Evolutionary conservation across 2,888 invertebrate species (phyloP).

Genomic region (Pheosia gnoma): DNA sequence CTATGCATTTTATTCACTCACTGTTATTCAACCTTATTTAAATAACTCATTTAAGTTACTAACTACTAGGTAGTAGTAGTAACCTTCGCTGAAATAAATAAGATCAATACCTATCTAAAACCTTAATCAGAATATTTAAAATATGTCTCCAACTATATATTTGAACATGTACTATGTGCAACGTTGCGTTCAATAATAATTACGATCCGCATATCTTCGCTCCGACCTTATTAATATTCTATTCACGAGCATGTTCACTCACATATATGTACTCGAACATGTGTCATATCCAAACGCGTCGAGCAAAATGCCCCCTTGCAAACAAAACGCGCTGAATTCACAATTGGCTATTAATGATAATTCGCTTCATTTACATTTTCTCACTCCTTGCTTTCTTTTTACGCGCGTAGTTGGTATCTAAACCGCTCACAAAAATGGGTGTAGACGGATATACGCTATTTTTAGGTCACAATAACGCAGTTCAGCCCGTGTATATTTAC

Average conservation of each 20-base stretch:
- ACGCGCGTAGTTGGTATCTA: conserved; percentile 34
- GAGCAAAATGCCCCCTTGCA: conserved; percentile 48
- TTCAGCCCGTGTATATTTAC: conserved; percentile 44
- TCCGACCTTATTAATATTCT: conserved; percentile 53
- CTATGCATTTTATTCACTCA: too few species aligned
- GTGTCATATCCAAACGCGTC: conserved; percentile 77
- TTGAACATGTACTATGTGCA: conserved; percentile 3
- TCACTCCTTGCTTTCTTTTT: conserved; percentile 44
- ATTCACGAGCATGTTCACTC: conserved; percentile 48
- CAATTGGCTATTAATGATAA: conserved; percentile 74
- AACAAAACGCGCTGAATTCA: conserved; percentile 63
- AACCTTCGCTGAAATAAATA: too few species aligned
- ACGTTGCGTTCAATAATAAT: conserved; percentile 38
- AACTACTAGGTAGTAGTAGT: too few species aligned
- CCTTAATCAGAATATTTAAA: too few species aligned
- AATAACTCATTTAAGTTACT: too few species aligned
- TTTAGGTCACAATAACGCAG: conserved; percentile 60
- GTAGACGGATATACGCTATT: conserved; percentile 49
- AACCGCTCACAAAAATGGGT: conserved; percentile 52
- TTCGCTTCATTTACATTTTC: conserved; percentile 56
- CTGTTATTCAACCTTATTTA: too few species aligned
- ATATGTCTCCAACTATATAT: too few species aligned
- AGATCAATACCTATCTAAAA: too few species aligned
- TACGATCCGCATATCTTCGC: conserved; percentile 45
- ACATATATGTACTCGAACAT: conserved; percentile 64